Evolutionary conservation across 2,113 vertebrate species (phyloP), one percentile per base, ranked within the genome.

Genomic region (Theristicus caerulescens): DNA sequence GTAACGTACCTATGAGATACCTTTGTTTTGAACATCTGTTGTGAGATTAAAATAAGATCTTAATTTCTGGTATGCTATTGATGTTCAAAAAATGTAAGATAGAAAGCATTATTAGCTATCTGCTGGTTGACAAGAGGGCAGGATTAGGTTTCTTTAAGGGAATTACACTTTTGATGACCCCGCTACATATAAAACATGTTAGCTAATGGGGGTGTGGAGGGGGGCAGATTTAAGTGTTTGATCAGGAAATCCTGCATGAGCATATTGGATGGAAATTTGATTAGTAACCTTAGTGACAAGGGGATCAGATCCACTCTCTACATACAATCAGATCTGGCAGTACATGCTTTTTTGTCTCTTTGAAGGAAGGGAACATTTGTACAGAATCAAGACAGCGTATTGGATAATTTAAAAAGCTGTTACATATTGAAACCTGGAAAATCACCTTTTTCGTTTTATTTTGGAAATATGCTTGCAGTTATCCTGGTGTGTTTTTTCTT

Each of bases 241-340:
- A 99, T 99, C 98, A 98, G 98, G 98, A 99, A 98, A 99, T 99
- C 98, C 98, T 98, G 97, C 98, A 98, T 98, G 98, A 97, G 98
- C 97, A 98, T 98, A 98, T 98, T 98, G 98, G 98, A 99, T 98
- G 98, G 98, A 99, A 99, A 99, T 99, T 98, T 99, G 98, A 99
- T 99, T 99, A 99, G 99, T 99, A 98, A 98, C 98, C 98, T 98
- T 98, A 98, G 99, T 99, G 98, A 99, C 98, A 97, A 98, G 98
- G 98, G 97, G 96, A 98, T 98, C 98, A 98, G 98, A 99, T 99
- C 98, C 98, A 98, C 92, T 57, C 94, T 97, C 98, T 89, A 98
- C 98, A 95, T 96, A 98, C 98, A 98, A 99, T 99, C 98, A 98
- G 98, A 99, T 98, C 98, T 99, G 99, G 99, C 98, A 98, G 98